A percentile compares a stretch with the other conserved stretches of the same genome.
These are phyloP conservation scores for Lepidostoma basale DNA, from an alignment of 1,140 invertebrate genomes.

Conservation along the genomic window DNA sequence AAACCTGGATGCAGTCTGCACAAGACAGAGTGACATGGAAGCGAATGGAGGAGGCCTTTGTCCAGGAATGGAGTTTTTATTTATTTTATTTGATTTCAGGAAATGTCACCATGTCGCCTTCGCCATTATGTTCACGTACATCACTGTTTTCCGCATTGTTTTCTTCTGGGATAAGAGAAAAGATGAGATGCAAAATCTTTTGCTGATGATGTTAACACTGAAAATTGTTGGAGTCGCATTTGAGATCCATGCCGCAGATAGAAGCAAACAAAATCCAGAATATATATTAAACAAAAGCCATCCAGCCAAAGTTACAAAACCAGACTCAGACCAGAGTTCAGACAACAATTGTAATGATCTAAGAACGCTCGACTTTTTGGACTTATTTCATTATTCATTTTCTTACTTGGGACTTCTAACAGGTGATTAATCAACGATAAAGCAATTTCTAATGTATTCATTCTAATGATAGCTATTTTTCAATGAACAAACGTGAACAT, in stretches of 20 bases:
- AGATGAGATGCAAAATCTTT: constrained; percentile 2
- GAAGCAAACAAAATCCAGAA: constrained; percentile 4
- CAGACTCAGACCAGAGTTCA: neutral
- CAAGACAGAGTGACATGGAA: too few species aligned
- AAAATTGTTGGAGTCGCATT: constrained; percentile 36
- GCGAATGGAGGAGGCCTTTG: too few species aligned
- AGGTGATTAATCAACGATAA: constrained; percentile 34
- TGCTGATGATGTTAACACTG: constrained; percentile 27
- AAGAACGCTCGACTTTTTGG: constrained; percentile 7
- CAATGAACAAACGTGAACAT: too few species aligned
- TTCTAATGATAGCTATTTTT: too few species aligned
- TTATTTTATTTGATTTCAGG: neutral
- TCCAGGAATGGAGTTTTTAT: neutral
- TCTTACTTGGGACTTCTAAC: constrained; percentile 30
- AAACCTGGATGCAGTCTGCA: too few species aligned
- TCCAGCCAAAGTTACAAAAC: too few species aligned
- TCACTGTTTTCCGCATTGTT: constrained; percentile 22
- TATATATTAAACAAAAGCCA: too few species aligned
- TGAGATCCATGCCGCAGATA: constrained; percentile 24
- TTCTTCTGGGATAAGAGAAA: neutral
- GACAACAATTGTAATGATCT: neutral
- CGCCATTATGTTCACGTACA: constrained; percentile 13
- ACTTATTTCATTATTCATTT: constrained; percentile 38
- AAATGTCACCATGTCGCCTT: constrained; percentile 25
- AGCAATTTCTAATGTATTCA: too few species aligned